These are phyloP conservation scores for Miltochrista miniata DNA, from an alignment of 2,888 invertebrate genomes.

Conservation along the genomic window DNA sequence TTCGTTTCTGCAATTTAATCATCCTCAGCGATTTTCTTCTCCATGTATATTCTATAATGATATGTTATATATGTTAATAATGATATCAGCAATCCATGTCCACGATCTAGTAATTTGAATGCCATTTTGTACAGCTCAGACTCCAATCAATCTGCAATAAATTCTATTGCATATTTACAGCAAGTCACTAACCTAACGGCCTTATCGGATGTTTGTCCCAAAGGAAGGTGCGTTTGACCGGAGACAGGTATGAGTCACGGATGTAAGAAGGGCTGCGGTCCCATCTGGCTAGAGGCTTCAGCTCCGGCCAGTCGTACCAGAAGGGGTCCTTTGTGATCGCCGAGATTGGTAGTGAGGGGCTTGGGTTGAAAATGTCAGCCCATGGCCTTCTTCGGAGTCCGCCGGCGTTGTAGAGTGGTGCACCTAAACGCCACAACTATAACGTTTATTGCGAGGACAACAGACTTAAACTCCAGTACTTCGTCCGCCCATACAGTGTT, in stretches of 20 bases:
- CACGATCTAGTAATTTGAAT: constrained; percentile 46
- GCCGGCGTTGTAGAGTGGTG: constrained; percentile 88
- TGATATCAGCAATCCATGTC: constrained; percentile 42
- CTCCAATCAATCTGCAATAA: constrained; percentile 44
- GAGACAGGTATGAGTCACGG: constrained; percentile 95
- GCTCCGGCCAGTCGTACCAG: constrained; percentile 93
- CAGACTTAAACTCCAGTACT: constrained; percentile 59
- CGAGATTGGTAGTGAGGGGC: constrained; percentile 89
- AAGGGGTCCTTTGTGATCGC: constrained; percentile 94
- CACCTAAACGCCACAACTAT: constrained; percentile 79
- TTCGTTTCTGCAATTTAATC: neutral
- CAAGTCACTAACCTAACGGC: constrained; percentile 91
- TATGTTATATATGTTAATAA: constrained; percentile 32
- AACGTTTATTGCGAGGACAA: constrained; percentile 63
- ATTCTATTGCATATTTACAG: constrained; percentile 64
- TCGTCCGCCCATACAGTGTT: constrained; percentile 59
- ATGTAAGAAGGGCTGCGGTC: constrained; percentile 90
- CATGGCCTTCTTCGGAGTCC: constrained; percentile 83
- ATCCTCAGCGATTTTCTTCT: constrained; percentile 1
- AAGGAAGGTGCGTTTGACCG: constrained; percentile 94
- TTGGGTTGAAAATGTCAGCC: constrained; percentile 91
- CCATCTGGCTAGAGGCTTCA: constrained; percentile 89
- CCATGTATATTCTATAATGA: constrained; percentile 14
- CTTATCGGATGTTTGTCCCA: constrained; percentile 96
- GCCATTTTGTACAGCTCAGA: constrained; percentile 67